phyloP scores from a whole-genome alignment of 2,888 invertebrate genomes.

The Agrochola circellaris region DNA sequence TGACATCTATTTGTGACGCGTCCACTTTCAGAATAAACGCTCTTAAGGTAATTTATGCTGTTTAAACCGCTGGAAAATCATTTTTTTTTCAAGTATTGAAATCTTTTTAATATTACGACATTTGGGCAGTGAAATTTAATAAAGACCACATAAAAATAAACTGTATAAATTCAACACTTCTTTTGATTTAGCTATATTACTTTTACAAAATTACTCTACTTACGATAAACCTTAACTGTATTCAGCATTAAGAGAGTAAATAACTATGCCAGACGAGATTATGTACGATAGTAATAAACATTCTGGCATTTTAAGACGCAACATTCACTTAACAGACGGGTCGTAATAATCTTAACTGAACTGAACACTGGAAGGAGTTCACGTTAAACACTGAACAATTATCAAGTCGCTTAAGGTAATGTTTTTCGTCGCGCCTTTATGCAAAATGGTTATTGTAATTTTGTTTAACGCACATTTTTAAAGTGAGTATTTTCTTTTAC shows the following conservation, averaged over 20 bases:
- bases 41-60: not conserved
- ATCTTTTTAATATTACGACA: not conserved
- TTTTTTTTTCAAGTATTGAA: too few species aligned
- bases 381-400: conserved; percentile 42
- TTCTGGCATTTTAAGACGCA: conserved; percentile 55
- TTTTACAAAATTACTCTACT: conserved; percentile 15
- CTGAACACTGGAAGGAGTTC: conserved; percentile 40
- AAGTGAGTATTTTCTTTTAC: too few species aligned
- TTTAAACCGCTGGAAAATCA: not conserved
- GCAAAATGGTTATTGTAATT: not conserved
- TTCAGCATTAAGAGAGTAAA: conserved; percentile 29
- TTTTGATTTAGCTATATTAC: conserved; percentile 18
- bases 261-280: conserved; percentile 56
- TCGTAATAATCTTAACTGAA: conserved; percentile 54
- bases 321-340: conserved; percentile 53
- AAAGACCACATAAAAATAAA: not conserved
- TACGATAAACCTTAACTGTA: conserved; percentile 48
- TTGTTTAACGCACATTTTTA: not conserved
- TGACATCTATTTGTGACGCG: too few species aligned
- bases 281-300: conserved; percentile 62
- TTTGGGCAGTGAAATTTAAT: not conserved
- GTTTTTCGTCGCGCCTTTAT: not conserved
- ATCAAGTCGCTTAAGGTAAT: conserved; percentile 31
- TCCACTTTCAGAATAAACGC: too few species aligned
- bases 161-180: not conserved